phyloP scores from a whole-genome alignment of 2,888 invertebrate species.

The Rhorus exstirpatorius region DNA sequence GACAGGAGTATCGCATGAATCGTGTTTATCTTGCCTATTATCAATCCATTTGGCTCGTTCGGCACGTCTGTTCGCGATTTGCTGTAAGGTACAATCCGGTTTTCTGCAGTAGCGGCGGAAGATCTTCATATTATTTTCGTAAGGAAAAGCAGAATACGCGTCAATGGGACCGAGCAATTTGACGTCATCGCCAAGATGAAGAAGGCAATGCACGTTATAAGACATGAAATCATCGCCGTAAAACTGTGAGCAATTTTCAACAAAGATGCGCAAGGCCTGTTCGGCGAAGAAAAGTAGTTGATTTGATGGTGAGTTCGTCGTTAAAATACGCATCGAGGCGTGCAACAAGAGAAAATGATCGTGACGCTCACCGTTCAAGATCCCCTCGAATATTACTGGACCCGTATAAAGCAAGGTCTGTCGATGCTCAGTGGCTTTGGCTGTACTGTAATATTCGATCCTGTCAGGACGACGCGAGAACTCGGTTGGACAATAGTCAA shows the following conservation, averaged over 20 bases:
- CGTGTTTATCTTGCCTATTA: no score
- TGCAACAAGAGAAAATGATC: conserved; percentile 72
- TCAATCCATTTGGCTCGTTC: neutral
- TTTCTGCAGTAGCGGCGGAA: conserved; percentile 28
- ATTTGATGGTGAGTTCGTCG: neutral
- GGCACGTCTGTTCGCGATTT: conserved; percentile 34
- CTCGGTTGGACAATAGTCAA: conserved; percentile 71
- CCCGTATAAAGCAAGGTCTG: conserved; percentile 76
- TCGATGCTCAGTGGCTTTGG: conserved; percentile 75
- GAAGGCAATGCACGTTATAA: conserved; percentile 47
- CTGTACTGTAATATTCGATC: neutral
- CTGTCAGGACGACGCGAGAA: conserved; percentile 68
- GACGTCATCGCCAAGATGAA: conserved; percentile 53
- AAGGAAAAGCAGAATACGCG: conserved; percentile 47
- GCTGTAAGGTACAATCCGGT: conserved; percentile 29
- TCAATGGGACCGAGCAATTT: conserved; percentile 47
- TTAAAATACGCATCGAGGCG: conserved; percentile 70
- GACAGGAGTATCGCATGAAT: neutral
- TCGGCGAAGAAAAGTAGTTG: conserved; percentile 3
- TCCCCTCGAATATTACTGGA: conserved; percentile 69
- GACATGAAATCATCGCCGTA: conserved; percentile 41
- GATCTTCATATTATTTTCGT: conserved; percentile 46
- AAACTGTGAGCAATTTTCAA: conserved; percentile 22
- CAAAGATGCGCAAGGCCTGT: conserved; percentile 22
- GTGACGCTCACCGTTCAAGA: conserved; percentile 67